Base-by-base conservation (phyloP, 2,113 vertebrate genomes). In the Cyprichromis sp. region DNA sequence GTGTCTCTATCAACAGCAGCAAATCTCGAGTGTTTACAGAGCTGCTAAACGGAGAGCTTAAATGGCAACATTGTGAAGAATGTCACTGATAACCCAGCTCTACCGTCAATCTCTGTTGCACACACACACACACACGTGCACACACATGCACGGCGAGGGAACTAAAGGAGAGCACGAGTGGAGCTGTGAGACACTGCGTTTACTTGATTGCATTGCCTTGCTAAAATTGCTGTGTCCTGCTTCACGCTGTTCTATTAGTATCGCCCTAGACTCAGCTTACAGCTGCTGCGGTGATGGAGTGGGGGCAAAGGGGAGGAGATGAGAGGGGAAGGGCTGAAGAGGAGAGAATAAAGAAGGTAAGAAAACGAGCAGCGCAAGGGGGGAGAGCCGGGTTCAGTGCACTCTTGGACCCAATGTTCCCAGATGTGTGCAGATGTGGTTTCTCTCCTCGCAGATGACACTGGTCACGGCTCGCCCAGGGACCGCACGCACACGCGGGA, bases 371-470 rank as follows among this genome's bases (percentile, higher is more conserved):
- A 29, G 42, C 11, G 54, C 2, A 19, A 61, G 73, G 40, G 17
- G 24, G 36, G 21, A 5, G 54, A 34, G 80, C 6, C 21, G n/a
- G 82, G 91, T 87, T 92, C 84, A 86, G 68, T 88, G 89, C 83
- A 87, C 90, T 91, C 78, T 89, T 53, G 19, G 71, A 90, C 86
- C 84, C 61, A 14, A 88, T 93, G 89, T 92, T 91, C 92, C 89
- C 84, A 88, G 73, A 91, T 80, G 83, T 86, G 42, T 87, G 82
- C 92, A 94, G 91, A 93, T 93, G 92, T 87, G 88, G 47, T 86
- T 57, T 47, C 76, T 86, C 63, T 89, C 11, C 78, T 11, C 68
- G 40, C 86, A 71, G 80, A 85, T 6, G 21, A 90, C 83, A 57
- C 24, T 59, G 83, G 87, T 47, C 79, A 73, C 45, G 16, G 50